Evolutionary conservation across 2,888 invertebrate species (phyloP).

Genomic region (Cartodere bifasciata): DNA sequence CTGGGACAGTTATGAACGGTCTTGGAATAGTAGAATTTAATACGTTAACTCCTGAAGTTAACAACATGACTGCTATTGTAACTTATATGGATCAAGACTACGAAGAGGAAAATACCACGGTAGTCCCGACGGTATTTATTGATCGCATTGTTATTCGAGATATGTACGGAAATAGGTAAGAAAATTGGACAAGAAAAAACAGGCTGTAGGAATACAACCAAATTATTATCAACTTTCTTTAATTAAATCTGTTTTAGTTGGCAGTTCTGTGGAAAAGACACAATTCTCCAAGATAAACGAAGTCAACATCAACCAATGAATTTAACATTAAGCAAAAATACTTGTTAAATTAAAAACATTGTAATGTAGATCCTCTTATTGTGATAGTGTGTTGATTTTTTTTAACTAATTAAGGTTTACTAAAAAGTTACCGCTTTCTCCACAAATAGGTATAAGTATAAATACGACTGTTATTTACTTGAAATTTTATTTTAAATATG

Average conservation of each 20-base stretch:
- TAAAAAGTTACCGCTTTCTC: too few relatives aligned
- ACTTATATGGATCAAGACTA: constrained; percentile 25
- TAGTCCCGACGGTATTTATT: constrained; percentile 18
- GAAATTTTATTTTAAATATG: too few relatives aligned
- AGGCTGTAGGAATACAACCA: too few relatives aligned
- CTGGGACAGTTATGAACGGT: constrained; percentile 27
- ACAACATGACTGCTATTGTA: constrained; percentile 25
- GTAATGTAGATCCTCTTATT: too few relatives aligned
- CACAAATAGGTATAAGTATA: too few relatives aligned
- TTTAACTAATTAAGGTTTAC: too few relatives aligned
- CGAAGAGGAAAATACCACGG: constrained; percentile 22
- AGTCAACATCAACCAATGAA: constrained; percentile 8
- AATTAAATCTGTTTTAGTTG: constrained; percentile 24
- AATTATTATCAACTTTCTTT: not conserved
- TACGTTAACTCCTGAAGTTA: constrained; percentile 21
- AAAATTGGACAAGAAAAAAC: too few relatives aligned
- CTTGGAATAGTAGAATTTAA: constrained; percentile 32
- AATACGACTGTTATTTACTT: too few relatives aligned
- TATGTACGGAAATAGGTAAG: constrained; percentile 33
- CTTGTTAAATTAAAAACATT: constrained; percentile 13
- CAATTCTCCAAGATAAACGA: constrained; percentile 23
- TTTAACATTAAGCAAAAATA: constrained; percentile 13
- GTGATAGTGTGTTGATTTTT: too few relatives aligned
- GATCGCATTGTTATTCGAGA: constrained; percentile 30
- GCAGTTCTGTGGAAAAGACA: constrained; percentile 31